Evolutionary conservation across 2,797 vertebrate species (phyloP).

Genomic region (Coendou prehensilis): DNA sequence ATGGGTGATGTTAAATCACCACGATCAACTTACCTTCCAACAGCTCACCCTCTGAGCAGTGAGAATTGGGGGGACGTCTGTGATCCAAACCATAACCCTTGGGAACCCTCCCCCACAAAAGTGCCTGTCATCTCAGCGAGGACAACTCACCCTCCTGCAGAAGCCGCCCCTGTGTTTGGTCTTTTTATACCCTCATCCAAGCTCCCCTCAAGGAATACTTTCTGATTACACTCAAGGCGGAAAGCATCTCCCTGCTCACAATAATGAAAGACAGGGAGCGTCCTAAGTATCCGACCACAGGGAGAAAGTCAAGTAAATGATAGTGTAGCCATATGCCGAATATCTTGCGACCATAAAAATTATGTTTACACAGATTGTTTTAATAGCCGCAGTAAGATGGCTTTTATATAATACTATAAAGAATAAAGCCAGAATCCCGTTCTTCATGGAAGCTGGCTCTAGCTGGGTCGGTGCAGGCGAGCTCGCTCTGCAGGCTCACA

Average conservation of each 20-base stretch:
- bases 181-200: background rate
- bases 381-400: conserved; percentile 11
- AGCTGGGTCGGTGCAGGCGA: background rate
- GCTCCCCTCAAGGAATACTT: background rate
- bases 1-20: background rate
- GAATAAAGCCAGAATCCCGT: background rate
- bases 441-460: background rate
- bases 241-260: background rate
- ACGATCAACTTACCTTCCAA: background rate
- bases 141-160: background rate
- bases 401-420: conserved; percentile 68
- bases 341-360: conserved; percentile 50
- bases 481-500: fast-evolving
- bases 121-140: fast-evolving
- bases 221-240: background rate
- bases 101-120: background rate
- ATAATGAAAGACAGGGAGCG: background rate
- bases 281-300: background rate
- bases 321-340: background rate
- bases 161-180: background rate
- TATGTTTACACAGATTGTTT: conserved; percentile 71
- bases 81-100: background rate
- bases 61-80: background rate
- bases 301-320: background rate
- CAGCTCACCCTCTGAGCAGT: background rate